Evolutionary conservation across 64 coral and sea anemone species (phyloP), one percentile per base, ranked within the genome.

Genomic region (Dendrophyllia cribrosa): DNA sequence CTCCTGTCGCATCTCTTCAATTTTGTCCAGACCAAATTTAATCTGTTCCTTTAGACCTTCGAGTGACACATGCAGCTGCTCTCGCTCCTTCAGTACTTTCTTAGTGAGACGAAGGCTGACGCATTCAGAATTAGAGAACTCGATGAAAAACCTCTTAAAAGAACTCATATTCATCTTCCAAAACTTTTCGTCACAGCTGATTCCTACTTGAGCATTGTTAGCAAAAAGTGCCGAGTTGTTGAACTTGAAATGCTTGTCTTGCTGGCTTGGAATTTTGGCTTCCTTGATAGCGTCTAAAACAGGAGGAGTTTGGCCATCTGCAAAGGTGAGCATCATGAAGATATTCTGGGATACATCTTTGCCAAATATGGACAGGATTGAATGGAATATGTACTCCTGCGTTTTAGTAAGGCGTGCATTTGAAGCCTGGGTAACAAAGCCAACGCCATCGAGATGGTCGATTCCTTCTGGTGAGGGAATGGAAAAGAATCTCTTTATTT

Each of bases 311-410:
- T 90, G 76, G 17, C 88, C 62, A 43, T 80, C 75, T 90, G 88
- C 75, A 90, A 90, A 90, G 14, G 76, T 90, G 1, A 90, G 24
- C 88, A 90, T 90, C 88, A 70, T 79, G 11, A 90, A 90, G n/a
- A 90, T 79, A 74, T 44, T 90, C 11, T 79, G 49, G 25, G 74
- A 21, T 9, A 90, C 23, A 15, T 90, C 75, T 9, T 80, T 70
- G 12, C 88, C 76, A 70, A 80, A 90, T 24, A 90, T 90, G 3
- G 59, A 79, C 43, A 80, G 88, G 23, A 90, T 66, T 61, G 88
- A 90, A 78, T 77, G 56, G 52, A 90, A 90, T 5, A 90, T 90
- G 88, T 90, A 90, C 46, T 76, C 0, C 59, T 90, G 88, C 13
- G 88, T 70, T 46, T 20, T 20, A n/a, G 75, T 90, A 17, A 90